Evolutionary conservation across 2,113 vertebrate genomes (phyloP), one percentile per base, ranked within the genome.

Genomic region (Gavialis gangeticus): DNA sequence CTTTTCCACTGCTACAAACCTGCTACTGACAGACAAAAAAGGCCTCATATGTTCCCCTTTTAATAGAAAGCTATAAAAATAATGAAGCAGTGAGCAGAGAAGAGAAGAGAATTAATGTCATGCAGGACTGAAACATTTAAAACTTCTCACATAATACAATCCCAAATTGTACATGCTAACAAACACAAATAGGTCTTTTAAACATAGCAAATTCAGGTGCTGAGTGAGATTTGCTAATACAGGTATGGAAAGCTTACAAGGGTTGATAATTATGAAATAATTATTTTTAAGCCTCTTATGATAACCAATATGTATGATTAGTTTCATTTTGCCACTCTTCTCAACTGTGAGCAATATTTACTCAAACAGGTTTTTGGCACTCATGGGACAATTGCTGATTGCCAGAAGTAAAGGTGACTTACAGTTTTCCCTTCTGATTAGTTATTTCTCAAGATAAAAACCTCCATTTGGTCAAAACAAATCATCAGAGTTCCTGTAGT

Each of bases 401-500:
- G 56, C 25, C 56, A 93, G 34, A 91, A 56, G 85, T 80, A 64
- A 63, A 79, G 6, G 18, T 58, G 73, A 93, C 92, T 95, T 89
- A 84, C 87, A 93, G 75, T 87, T 96, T 96, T 93, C n/a, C 21
- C 71, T 66, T 83, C 78, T 58, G 57, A 16, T 77, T 92, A 78
- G 85, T 92, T 92, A 95, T 95, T 90, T 95, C 93, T 94, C 93
- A 88, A 97, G 93, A 46, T 9, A 46, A 79, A 84, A 92, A 94
- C 95, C 94, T 94, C 95, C 93, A 94, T 92, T 96, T 96, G 89
- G 93, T 88, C 77, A 92, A 92, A 86, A 95, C 76, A 93, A 97
- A 97, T 96, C 94, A 95, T 94, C 85, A 84, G 95, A 89, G 97
- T 96, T 97, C 95, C 95, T 95, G 82, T 91, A 91, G 92, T 93